Percentiles rank a stretch among this genome's conserved stretches.
Evolutionary conservation across 2,113 vertebrate species (phyloP).

Genomic region (Tringa solitaria): DNA sequence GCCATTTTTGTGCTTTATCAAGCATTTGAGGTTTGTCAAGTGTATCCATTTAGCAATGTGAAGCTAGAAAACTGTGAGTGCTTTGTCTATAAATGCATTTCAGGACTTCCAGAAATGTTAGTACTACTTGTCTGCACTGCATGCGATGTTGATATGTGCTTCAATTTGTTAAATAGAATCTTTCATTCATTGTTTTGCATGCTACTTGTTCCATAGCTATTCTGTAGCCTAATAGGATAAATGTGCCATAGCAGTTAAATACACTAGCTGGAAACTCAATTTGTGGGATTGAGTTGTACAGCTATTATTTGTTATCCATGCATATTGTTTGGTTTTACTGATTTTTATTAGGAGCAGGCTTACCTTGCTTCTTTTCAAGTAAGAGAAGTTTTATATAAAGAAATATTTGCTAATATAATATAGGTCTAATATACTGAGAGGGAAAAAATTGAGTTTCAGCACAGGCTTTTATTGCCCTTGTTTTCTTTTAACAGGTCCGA

Average conservation of each 20-base stretch:
- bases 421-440: background rate
- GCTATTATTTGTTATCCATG: background rate
- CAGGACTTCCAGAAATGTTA: background rate
- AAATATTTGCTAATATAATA: background rate
- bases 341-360: background rate
- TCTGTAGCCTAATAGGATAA: background rate
- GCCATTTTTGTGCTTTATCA: background rate
- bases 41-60: background rate
- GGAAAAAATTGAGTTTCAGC: background rate
- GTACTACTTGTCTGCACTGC: background rate
- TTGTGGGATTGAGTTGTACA: background rate
- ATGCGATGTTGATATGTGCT: background rate
- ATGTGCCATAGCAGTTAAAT: background rate
- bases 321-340: background rate
- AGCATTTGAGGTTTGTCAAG: background rate
- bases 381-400: background rate
- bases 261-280: background rate
- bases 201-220: background rate
- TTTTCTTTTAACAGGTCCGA: constrained; percentile 77
- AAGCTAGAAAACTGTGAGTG: background rate
- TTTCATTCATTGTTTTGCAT: background rate
- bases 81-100: background rate
- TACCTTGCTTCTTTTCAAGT: background rate
- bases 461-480: background rate
- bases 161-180: background rate